Conservation (phyloP, 1,140 invertebrate genomes). For the Diachasma alloeum region DNA sequence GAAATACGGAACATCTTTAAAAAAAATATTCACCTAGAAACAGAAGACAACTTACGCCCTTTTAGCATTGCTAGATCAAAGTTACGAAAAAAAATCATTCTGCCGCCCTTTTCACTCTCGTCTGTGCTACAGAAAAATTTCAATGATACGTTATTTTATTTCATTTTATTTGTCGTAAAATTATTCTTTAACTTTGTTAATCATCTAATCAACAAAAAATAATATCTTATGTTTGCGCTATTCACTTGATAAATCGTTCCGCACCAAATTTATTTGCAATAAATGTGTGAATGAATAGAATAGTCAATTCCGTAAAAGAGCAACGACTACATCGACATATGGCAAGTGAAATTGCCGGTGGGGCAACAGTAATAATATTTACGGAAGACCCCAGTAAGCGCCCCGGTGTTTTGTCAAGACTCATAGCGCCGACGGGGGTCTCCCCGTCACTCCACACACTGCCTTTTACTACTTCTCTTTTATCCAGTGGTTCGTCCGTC, state of each 20-base stretch:
- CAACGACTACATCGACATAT: constrained; percentile 59
- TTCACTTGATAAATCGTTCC: neutral
- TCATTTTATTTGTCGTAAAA: no score
- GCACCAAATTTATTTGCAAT: neutral
- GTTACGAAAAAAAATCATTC: no score
- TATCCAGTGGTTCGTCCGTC: constrained; percentile 39
- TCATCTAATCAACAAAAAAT: no score
- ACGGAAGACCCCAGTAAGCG: constrained; percentile 54
- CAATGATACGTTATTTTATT: no score
- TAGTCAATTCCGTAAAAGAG: constrained; percentile 50
- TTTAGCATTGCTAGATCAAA: no score
- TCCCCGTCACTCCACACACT: neutral
- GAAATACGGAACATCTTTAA: no score
- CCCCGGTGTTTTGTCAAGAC: constrained; percentile 64
- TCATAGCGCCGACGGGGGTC: constrained; percentile 39
- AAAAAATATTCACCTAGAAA: no score
- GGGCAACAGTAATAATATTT: constrained; percentile 65
- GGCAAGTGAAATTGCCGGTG: constrained; percentile 58
- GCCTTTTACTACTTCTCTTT: neutral
- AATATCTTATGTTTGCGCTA: no score
- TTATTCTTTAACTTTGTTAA: no score
- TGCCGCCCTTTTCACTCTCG: no score
- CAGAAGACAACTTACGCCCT: no score
- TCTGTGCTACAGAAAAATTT: no score
- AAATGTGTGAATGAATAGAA: neutral